phyloP scores from a whole-genome alignment of 2,797 vertebrate genomes.

The Nothura maculosa region DNA sequence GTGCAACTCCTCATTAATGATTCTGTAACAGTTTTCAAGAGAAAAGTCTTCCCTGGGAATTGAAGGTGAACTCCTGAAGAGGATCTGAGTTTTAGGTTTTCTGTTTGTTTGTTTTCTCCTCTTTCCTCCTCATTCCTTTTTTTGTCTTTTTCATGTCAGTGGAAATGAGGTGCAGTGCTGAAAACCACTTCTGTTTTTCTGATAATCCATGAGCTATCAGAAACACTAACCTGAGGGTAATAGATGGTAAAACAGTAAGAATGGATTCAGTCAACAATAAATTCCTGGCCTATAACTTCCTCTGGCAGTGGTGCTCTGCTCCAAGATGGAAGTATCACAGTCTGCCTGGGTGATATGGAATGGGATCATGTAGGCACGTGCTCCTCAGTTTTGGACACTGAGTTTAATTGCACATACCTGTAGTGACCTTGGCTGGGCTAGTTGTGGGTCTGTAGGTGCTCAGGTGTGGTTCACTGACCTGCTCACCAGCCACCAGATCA shows the following conservation, averaged over 20 bases:
- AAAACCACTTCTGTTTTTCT: background rate
- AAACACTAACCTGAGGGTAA: conserved; percentile 56
- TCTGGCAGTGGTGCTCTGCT: background rate
- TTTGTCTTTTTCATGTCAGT: background rate
- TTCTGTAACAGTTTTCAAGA: conserved; percentile 49
- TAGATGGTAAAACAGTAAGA: conserved; percentile 69
- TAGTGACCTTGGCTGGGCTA: background rate
- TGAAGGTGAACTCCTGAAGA: conserved; percentile 50
- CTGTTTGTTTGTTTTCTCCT: background rate
- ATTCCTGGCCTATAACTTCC: conserved; percentile 63
- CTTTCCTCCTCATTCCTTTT: no score
- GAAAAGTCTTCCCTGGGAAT: conserved; percentile 45
- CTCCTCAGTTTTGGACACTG: background rate
- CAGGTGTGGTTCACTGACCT: background rate
- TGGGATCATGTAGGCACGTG: background rate
- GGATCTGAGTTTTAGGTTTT: background rate
- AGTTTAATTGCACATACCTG: background rate
- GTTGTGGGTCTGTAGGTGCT: background rate
- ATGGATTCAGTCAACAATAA: conserved; percentile 62
- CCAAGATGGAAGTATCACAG: background rate
- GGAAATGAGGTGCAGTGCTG: conserved; percentile 23
- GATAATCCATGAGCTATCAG: background rate
- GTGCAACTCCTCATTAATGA: conserved; percentile 60
- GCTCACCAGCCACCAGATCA: background rate
- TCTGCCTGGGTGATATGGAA: conserved; percentile 1